phyloP scores from a whole-genome alignment of 2,888 invertebrate species.

The Limnephilus marmoratus region DNA sequence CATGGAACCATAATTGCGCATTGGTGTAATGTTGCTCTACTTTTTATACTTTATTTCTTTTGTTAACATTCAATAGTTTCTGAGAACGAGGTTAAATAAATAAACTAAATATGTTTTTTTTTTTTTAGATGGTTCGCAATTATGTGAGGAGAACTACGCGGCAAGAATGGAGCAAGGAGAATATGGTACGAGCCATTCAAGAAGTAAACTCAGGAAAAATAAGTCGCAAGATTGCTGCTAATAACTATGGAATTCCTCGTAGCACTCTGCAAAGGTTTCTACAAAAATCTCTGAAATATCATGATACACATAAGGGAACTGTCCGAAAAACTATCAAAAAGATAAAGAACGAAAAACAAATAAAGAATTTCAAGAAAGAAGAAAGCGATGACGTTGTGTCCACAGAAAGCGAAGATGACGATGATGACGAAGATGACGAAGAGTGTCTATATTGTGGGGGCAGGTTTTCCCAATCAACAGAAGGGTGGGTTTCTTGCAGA shows the following conservation, averaged over 20 bases:
- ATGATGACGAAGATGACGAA: background rate
- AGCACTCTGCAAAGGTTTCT: too few species aligned
- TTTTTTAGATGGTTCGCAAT: too few species aligned
- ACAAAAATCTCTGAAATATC: background rate
- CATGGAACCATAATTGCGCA: background rate
- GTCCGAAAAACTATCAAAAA: background rate
- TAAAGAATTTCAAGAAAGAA: background rate
- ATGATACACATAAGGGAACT: background rate
- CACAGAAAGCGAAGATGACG: background rate
- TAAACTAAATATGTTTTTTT: too few species aligned
- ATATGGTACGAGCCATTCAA: too few species aligned
- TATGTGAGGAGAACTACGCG: too few species aligned
- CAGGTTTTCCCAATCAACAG: background rate
- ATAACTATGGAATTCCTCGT: too few species aligned
- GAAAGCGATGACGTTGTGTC: too few species aligned
- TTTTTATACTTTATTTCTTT: background rate
- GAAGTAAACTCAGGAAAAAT: too few species aligned
- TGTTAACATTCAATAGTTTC: too few species aligned
- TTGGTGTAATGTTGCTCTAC: background rate
- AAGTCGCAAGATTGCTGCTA: too few species aligned
- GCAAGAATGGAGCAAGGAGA: too few species aligned
- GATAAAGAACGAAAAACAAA: background rate
- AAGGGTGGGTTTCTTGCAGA: background rate
- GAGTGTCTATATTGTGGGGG: background rate
- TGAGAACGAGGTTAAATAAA: too few species aligned